These are phyloP conservation scores for Microcebus lehilahytsara DNA, from an alignment of 2,113 vertebrate species.

Conservation along the genomic window DNA sequence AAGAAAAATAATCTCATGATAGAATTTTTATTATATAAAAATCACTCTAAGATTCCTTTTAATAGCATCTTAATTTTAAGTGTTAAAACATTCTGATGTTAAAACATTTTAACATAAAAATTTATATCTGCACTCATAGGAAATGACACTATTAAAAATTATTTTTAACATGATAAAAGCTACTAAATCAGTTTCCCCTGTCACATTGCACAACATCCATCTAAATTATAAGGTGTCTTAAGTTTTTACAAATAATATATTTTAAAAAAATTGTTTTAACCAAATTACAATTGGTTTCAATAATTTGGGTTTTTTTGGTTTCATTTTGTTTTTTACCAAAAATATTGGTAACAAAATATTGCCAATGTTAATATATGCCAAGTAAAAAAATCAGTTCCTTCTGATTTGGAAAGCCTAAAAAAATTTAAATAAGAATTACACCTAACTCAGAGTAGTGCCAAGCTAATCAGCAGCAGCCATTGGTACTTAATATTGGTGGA, in stretches of 20 bases:
- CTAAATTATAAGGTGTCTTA: conserved; percentile 45
- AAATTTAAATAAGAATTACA: neutral
- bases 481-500: neutral
- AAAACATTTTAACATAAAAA: conserved; percentile 48
- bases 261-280: neutral
- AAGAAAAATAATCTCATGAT: conserved; percentile 23
- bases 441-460: neutral
- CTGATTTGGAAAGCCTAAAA: conserved; percentile 28
- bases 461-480: conserved; percentile 17
- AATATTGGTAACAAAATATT: conserved; percentile 45
- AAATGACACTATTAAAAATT: conserved; percentile 46
- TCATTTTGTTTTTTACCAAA: neutral
- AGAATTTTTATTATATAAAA: conserved; percentile 9
- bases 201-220: conserved; percentile 40
- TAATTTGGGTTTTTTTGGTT: neutral
- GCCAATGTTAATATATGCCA: neutral
- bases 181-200: conserved; percentile 34
- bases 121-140: neutral
- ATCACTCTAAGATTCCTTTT: conserved; percentile 13
- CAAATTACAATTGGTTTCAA: conserved; percentile 42
- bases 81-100: conserved; percentile 42
- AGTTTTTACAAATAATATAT: conserved; percentile 34
- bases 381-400: neutral
- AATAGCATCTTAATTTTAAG: conserved; percentile 34
- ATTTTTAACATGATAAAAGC: conserved; percentile 13